phyloP scores from a whole-genome alignment of 64 coral and sea anemone species.

The Porites australiensis region DNA sequence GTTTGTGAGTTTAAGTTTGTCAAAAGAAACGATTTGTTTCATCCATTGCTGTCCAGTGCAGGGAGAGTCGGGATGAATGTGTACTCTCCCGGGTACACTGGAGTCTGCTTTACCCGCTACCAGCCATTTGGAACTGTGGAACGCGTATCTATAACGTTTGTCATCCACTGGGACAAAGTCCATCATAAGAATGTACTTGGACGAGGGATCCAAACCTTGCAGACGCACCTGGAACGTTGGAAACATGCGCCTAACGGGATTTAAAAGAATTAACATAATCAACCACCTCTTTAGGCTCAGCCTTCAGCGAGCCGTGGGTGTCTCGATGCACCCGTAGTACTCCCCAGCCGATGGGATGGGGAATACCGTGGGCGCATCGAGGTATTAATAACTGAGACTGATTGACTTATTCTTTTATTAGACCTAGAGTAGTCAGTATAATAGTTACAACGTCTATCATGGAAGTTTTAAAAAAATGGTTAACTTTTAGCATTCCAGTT shows the following conservation, averaged over 20 bases:
- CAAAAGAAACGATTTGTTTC: slow-evolving; percentile 98
- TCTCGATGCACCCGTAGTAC: too few species aligned
- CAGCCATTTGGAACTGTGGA: slow-evolving; percentile 97
- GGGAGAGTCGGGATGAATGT: slow-evolving; percentile 98
- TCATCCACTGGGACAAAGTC: slow-evolving; percentile 98
- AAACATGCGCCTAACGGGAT: slow-evolving; percentile 87
- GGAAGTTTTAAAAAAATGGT: too few species aligned
- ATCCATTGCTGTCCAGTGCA: slow-evolving; percentile 97
- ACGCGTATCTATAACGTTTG: slow-evolving; percentile 97
- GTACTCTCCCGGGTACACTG: slow-evolving; percentile 89
- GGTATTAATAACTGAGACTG: too few species aligned
- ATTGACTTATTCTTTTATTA: too few species aligned
- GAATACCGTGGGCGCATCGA: too few species aligned
- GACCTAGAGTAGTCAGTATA: too few species aligned
- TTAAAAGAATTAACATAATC: not conserved
- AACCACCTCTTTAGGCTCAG: not conserved
- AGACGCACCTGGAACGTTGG: slow-evolving; percentile 88
- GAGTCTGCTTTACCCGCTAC: slow-evolving; percentile 99
- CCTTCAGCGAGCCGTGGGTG: too few species aligned
- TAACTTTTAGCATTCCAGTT: too few species aligned
- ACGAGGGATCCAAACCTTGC: slow-evolving; percentile 84
- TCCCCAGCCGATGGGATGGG: too few species aligned
- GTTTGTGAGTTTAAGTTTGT: slow-evolving; percentile 99
- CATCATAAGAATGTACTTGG: slow-evolving; percentile 98
- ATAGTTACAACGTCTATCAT: too few species aligned